Evolutionary conservation across 2,113 vertebrate species (phyloP).

Genomic region (Garra rufa): DNA sequence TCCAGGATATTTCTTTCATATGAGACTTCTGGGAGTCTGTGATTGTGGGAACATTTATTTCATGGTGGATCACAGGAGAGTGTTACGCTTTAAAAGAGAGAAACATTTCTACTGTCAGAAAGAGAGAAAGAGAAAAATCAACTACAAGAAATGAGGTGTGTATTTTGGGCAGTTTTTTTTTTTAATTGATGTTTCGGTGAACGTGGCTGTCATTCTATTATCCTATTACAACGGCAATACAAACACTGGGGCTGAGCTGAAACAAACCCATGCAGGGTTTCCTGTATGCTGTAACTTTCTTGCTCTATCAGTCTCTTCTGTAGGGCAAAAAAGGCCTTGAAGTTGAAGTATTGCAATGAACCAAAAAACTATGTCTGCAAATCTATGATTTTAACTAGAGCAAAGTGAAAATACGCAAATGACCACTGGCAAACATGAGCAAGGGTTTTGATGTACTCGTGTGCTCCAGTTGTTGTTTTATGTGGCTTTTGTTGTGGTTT

Average conservation of each 20-base stretch:
- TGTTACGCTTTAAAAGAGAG: background rate
- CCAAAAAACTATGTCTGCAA: background rate
- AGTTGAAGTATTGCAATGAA: background rate
- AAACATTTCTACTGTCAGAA: conserved; percentile 8
- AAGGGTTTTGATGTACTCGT: conserved; percentile 25
- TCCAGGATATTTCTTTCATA: background rate
- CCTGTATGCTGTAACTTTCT: background rate
- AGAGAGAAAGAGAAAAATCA: background rate
- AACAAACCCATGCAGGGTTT: background rate
- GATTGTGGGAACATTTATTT: conserved; percentile 6
- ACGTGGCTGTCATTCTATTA: background rate
- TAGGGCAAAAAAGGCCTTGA: background rate
- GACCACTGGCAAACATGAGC: conserved; percentile 59
- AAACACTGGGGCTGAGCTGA: background rate
- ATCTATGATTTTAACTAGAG: background rate
- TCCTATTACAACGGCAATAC: background rate
- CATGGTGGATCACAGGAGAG: background rate
- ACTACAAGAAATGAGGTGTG: background rate
- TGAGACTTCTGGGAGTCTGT: background rate
- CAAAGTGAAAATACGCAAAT: conserved; percentile 20
- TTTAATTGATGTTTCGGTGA: background rate
- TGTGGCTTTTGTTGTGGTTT: conserved; percentile 69
- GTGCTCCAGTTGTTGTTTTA: background rate
- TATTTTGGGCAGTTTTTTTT: background rate
- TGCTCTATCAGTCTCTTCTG: background rate